Evolutionary conservation across 2,113 vertebrate genomes (phyloP).

Genomic region (Callorhinus ursinus): DNA sequence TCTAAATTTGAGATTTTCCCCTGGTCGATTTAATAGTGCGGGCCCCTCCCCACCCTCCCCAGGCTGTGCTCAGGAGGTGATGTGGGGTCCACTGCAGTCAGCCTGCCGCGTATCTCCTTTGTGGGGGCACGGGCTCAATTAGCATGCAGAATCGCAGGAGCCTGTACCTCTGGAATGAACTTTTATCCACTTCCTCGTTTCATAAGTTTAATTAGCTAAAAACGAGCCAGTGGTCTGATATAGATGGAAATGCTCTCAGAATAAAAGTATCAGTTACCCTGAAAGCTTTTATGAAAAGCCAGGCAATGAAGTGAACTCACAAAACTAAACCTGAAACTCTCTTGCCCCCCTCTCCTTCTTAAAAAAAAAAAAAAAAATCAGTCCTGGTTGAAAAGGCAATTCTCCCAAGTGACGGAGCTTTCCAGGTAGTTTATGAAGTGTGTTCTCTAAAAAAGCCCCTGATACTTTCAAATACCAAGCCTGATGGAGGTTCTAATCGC

Average conservation of each 20-base stretch:
- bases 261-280: constrained; percentile 79
- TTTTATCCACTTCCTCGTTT: constrained; percentile 84
- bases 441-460: not conserved
- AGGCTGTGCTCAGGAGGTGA: constrained; percentile 68
- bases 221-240: constrained; percentile 76
- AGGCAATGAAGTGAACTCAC: constrained; percentile 50
- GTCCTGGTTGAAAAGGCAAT: not conserved
- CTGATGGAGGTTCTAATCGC: not conserved
- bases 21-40: constrained; percentile 75
- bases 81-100: constrained; percentile 66
- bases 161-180: constrained; percentile 83
- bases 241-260: constrained; percentile 79
- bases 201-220: constrained; percentile 87
- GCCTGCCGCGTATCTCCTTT: constrained; percentile 76
- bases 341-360: not conserved
- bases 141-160: constrained; percentile 80
- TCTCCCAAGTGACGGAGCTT: not conserved
- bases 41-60: constrained; percentile 66
- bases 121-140: constrained; percentile 81
- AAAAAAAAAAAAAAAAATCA: not conserved
- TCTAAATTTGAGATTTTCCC: constrained; percentile 79
- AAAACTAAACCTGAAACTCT: not conserved
- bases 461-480: not conserved
- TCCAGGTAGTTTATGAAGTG: not conserved
- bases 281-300: constrained; percentile 72